These are phyloP conservation scores for Sprattus sprattus DNA, from an alignment of 2,113 vertebrate genomes.

Conservation along the genomic window DNA sequence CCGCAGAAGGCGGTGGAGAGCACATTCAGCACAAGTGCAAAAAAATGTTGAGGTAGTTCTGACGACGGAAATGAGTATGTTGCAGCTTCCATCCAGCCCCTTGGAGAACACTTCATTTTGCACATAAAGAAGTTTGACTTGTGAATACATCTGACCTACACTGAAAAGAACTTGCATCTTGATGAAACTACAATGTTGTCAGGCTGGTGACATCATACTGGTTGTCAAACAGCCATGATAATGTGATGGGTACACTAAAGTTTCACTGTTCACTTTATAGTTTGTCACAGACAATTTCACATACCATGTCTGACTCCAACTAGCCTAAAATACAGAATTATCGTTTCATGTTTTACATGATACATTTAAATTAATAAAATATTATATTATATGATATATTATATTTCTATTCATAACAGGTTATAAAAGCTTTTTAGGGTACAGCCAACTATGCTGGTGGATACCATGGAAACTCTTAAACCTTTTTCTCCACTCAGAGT, in stretches of 20 bases:
- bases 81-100: neutral
- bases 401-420: neutral
- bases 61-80: neutral
- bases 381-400: too few relatives aligned
- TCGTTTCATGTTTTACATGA: neutral
- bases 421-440: neutral
- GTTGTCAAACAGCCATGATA: slow-evolving; percentile 1
- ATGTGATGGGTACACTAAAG: neutral
- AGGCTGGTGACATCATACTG: neutral
- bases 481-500: neutral
- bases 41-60: neutral
- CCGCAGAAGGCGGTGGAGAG: slow-evolving; percentile 59
- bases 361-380: neutral
- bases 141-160: neutral
- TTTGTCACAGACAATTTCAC: neutral
- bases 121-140: neutral
- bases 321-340: neutral
- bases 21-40: slow-evolving; percentile 42
- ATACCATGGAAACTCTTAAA: neutral
- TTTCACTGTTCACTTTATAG: neutral
- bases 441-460: neutral
- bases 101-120: neutral
- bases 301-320: neutral
- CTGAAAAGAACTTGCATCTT: neutral
- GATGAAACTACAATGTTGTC: slow-evolving; percentile 5